These are phyloP conservation scores for Pseudochirops cupreus DNA, from an alignment of 2,797 vertebrate species.

Conservation along the genomic window DNA sequence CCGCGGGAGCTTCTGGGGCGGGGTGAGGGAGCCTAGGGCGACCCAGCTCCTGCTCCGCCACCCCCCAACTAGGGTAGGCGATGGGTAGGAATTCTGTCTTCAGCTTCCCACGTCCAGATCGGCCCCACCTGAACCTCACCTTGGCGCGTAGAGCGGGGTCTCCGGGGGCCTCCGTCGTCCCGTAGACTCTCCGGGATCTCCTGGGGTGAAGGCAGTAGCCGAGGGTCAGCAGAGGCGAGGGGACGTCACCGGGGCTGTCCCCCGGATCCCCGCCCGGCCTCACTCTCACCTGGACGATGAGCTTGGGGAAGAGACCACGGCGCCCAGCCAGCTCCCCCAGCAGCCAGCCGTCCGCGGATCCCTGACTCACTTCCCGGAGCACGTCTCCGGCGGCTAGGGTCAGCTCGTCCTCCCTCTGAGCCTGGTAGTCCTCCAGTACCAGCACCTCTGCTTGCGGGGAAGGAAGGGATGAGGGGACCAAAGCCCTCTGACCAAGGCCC, in stretches of 20 bases:
- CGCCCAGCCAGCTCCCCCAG: slow-evolving; percentile 88
- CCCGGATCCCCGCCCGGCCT: no score
- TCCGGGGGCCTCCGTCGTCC: slow-evolving; percentile 36
- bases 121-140: slow-evolving; percentile 7
- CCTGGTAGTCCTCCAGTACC: slow-evolving; percentile 89
- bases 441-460: slow-evolving; percentile 87
- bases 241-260: not conserved
- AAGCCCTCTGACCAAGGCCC: not conserved
- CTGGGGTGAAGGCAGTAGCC: slow-evolving; percentile 36
- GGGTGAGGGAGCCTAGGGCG: not conserved
- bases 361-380: slow-evolving; percentile 87
- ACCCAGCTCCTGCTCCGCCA: not conserved
- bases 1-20: no score
- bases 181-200: slow-evolving; percentile 76
- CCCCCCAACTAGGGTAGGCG: rapidly evolving
- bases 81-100: rapidly evolving
- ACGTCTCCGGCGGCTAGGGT: slow-evolving; percentile 88
- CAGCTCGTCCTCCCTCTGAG: slow-evolving; percentile 88
- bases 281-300: slow-evolving; percentile 89
- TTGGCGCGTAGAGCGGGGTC: slow-evolving; percentile 70
- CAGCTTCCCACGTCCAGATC: rapidly evolving
- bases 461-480: not conserved
- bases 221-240: rapidly evolving
- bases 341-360: slow-evolving; percentile 90
- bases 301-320: slow-evolving; percentile 89